These are phyloP conservation scores for Actenoides lindsayi DNA, from an alignment of 2,113 vertebrate genomes.

Conservation along the genomic window DNA sequence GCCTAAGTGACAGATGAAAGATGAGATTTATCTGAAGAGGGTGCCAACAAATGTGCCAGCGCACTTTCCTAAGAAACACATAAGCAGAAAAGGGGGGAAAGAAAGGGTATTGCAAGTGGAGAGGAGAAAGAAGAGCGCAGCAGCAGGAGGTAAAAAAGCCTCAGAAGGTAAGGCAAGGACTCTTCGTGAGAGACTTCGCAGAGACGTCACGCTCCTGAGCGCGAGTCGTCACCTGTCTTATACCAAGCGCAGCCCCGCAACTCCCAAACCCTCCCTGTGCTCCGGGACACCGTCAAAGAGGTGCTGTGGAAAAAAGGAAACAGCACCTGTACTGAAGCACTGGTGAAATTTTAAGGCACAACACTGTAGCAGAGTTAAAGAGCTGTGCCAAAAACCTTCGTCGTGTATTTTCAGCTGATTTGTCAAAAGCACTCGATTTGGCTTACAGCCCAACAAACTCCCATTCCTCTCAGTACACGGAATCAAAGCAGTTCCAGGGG, in stretches of 20 bases:
- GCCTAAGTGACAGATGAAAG: background rate
- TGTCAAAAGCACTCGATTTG: background rate
- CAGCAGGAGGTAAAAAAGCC: background rate
- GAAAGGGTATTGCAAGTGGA: background rate
- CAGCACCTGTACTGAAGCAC: background rate
- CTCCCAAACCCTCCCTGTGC: background rate
- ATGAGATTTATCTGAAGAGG: background rate
- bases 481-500: background rate
- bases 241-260: background rate
- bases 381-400: background rate
- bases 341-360: background rate
- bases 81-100: background rate
- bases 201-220: accelerated
- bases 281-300: background rate
- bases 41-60: background rate
- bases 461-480: background rate
- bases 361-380: background rate
- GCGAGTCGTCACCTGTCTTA: background rate
- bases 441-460: background rate
- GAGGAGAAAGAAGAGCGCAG: background rate
- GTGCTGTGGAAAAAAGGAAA: background rate
- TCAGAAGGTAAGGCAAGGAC: background rate
- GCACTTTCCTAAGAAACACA: background rate
- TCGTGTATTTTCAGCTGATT: background rate
- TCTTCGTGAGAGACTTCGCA: background rate